Percentiles rank a stretch among this genome's conserved stretches.
Evolutionary conservation across 2,797 vertebrate genomes (phyloP).

Genomic region (Danio choprae): DNA sequence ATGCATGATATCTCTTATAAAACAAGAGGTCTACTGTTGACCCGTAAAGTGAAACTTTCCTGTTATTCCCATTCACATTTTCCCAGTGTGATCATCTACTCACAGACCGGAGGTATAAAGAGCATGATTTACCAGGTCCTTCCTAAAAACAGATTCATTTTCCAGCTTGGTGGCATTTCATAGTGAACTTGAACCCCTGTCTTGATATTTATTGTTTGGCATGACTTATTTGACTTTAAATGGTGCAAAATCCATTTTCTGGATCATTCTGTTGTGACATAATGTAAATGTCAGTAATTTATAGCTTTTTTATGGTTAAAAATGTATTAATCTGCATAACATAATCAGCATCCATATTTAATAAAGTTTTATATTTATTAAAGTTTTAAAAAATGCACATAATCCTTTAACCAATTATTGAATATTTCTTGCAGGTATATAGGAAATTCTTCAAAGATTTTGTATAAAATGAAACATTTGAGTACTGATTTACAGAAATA

Average conservation of each 20-base stretch:
- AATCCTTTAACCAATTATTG: too few relatives aligned
- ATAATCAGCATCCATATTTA: too few relatives aligned
- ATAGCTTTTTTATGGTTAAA: neutral
- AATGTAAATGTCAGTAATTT: slow-evolving; percentile 2
- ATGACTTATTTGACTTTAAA: slow-evolving; percentile 17
- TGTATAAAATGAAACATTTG: too few relatives aligned
- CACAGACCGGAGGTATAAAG: slow-evolving; percentile 52
- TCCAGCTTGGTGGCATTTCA: slow-evolving; percentile 55
- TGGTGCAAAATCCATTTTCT: slow-evolving; percentile 1
- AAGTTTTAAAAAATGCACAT: too few relatives aligned
- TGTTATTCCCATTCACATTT: slow-evolving; percentile 54
- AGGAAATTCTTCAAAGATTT: too few relatives aligned
- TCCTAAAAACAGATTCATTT: slow-evolving; percentile 48
- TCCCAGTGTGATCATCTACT: slow-evolving; percentile 49
- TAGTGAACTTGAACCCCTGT: neutral
- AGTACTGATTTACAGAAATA: too few relatives aligned
- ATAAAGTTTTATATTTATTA: too few relatives aligned
- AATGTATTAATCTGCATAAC: neutral
- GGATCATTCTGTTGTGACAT: neutral
- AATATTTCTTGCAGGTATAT: too few relatives aligned
- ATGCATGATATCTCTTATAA: slow-evolving; percentile 28
- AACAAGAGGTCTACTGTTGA: slow-evolving; percentile 39
- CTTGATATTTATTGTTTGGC: slow-evolving; percentile 37
- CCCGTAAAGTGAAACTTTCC: slow-evolving; percentile 28
- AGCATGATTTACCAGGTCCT: slow-evolving; percentile 47